Evolutionary conservation across 2,113 vertebrate genomes (phyloP).

Genomic region (Argyrosomus japonicus): DNA sequence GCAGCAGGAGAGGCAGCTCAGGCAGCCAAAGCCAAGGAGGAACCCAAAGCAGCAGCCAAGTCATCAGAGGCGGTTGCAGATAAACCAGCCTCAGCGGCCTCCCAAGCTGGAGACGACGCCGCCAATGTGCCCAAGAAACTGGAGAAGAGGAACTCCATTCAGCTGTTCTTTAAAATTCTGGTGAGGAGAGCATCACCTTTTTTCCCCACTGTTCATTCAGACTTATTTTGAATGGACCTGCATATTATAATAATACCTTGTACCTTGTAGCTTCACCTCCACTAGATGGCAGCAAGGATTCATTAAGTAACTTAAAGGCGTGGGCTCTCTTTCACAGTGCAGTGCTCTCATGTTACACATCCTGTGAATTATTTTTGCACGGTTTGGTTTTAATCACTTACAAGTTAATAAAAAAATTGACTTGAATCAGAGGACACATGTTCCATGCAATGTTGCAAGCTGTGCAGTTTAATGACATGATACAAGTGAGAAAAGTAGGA

Average conservation of each 20-base stretch:
- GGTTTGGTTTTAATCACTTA: constrained; percentile 1
- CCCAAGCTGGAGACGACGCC: constrained; percentile 80
- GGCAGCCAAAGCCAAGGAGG: constrained; percentile 82
- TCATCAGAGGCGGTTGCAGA: constrained; percentile 69
- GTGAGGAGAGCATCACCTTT: constrained; percentile 77
- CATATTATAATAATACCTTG: neutral
- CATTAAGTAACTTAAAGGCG: neutral
- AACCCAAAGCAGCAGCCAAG: constrained; percentile 80
- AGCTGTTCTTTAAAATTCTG: constrained; percentile 92
- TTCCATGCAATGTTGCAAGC: neutral
- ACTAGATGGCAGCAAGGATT: constrained; percentile 78
- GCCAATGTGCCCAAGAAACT: constrained; percentile 81
- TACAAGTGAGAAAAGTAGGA: neutral
- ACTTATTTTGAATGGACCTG: neutral
- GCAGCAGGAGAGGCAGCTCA: constrained; percentile 59
- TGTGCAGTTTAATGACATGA: neutral
- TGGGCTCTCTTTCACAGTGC: neutral
- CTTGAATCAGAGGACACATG: neutral
- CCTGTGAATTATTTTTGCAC: neutral
- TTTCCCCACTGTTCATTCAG: neutral
- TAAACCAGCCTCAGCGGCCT: constrained; percentile 65
- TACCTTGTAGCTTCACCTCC: constrained; percentile 22
- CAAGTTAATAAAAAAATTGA: neutral
- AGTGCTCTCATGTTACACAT: neutral
- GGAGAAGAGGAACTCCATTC: constrained; percentile 94